Percentiles rank a stretch among this genome's conserved stretches.
These are phyloP conservation scores for Catharus ustulatus DNA, from an alignment of 2,797 vertebrate genomes.

Conservation along the genomic window DNA sequence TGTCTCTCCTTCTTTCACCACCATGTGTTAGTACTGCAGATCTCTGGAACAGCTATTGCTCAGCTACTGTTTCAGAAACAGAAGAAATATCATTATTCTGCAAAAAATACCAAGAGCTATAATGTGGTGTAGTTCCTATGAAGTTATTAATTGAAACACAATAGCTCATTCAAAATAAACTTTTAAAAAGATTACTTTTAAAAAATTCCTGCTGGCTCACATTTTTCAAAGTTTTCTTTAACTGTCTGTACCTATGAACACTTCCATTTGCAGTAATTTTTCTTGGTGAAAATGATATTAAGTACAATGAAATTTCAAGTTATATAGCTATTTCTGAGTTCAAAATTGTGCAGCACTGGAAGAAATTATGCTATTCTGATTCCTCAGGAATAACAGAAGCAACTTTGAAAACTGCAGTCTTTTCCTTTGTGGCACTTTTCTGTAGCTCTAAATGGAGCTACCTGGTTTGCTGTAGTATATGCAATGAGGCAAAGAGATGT, in stretches of 20 bases:
- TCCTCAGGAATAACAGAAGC: not conserved
- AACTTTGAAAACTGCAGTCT: not conserved
- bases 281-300: not conserved
- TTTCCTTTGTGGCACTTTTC: not conserved
- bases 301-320: not conserved
- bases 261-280: not conserved
- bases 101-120: not conserved
- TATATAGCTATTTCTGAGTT: not conserved
- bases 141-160: not conserved
- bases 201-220: not conserved
- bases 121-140: not conserved
- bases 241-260: not conserved
- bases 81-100: not conserved
- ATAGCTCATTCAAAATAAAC: not conserved
- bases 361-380: not conserved
- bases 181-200: not conserved
- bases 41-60: not conserved
- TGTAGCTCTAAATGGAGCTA: not conserved
- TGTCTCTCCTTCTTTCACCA: not conserved
- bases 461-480: not conserved
- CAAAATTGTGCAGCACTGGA: not conserved
- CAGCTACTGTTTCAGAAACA: not conserved
- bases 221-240: not conserved
- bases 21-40: not conserved
- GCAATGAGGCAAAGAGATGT: not conserved